Evolutionary conservation across 2,113 vertebrate genomes (phyloP), one percentile per base, ranked within the genome.

Genomic region (Dasyprocta punctata): DNA sequence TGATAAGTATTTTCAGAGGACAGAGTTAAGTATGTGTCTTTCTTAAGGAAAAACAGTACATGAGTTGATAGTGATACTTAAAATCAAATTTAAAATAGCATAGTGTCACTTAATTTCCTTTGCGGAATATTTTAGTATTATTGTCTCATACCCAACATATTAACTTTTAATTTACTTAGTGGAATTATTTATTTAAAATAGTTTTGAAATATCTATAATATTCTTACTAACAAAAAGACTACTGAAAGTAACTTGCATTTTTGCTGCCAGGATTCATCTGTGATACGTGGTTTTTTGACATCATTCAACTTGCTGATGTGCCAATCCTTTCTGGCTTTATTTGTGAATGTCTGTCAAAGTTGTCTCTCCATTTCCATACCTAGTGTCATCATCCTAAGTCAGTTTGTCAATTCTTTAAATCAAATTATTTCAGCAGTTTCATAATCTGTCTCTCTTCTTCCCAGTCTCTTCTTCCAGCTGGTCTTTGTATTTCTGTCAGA

Each of bases 1-100:
- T 95, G 86, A 26, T 49, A 44, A 80, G 60, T 41, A 83, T 86
- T 86, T 89, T 94, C 52, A 95, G 60, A 93, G 41, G 33, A 84
- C 8, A 86, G 19, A 87, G 60, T 10, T 60, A 95, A 95, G 80
- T 52, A 16, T 44, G 3, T 22, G 36, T 56, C 33, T 28, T 47
- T 47, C 65, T 67, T 10, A 33, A 85, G 17, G 41, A 90, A 96
- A 89, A 13, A 49, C 30, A 47, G 16, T 60, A n/a, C 10, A 65
- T 80, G 54, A 73, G 3, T 20, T 83, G 17, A 81, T 65, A 60
- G 22, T 92, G 26, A 67, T 85, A 92, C 75, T 96, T 81, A 95
- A 36, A 84, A 58, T 85, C 38, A 86, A 49, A 89, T 65, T 58
- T 89, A 96, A 80, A 63, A 28, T 49, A 71, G 47, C 60, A 52